Base-by-base conservation (phyloP, 2,113 vertebrate species). In the Seriola dumerili region DNA sequence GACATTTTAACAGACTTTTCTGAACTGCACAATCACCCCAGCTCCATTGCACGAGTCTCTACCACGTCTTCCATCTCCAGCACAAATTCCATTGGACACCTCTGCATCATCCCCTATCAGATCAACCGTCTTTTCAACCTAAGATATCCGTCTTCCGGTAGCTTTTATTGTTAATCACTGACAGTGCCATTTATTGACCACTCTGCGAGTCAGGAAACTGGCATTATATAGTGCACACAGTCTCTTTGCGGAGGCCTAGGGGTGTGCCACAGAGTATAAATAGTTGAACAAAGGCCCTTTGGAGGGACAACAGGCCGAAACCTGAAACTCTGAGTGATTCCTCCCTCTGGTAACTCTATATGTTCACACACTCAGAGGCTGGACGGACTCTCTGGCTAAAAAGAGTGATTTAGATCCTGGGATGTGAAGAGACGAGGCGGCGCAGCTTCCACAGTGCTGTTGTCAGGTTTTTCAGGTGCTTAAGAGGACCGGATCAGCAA, bases 241-340 rank as follows among this genome's bases (percentile, higher is more conserved):
- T 52, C 25, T 80, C 66, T 42, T 7, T 72, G 75, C 67, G 48
- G 29, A 78, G 32, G 42, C 46, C 29, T 5, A 4, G 42, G 71
- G 66, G 80, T 62, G 78, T 63, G 74, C 77, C 63, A 13, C 34
- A 21, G 25, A 61, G 64, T 80, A 83, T 91, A 87, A 90, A 90
- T 86, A 89, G 89, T 87, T 81, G 70, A 93, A 90, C 85, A 93
- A 91, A 86, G 68, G 70, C 74, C 67, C 4, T 85, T 84, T 79
- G 44, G 36, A 82, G 80, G 34, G 17, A 76, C 67, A 44, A 84
- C 68, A 77, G 90, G 59, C 57, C 11, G 86, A 92, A 93, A 91
- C 74, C 79, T 52, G 83, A 93, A 63, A 80, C 84, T 25, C 9
- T 0, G 70, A 64, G 57, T 48, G 81, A 85, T 83, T 88, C 86